Evolutionary conservation across 2,113 vertebrate genomes (phyloP).

Genomic region (Tonatia bakeri): DNA sequence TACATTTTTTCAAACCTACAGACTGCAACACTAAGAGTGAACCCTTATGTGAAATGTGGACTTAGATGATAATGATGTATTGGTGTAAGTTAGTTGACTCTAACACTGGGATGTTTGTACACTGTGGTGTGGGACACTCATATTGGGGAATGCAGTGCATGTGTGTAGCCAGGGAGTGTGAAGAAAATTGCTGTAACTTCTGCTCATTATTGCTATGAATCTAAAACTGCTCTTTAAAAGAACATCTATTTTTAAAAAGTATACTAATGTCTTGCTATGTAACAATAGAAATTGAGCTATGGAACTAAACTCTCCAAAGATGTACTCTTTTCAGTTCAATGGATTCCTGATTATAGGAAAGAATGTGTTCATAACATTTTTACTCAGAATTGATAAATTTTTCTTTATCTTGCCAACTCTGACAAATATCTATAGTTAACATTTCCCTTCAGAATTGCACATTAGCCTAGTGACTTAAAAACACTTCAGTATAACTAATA

Average conservation of each 20-base stretch:
- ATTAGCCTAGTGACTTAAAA: neutral
- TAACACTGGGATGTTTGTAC: neutral
- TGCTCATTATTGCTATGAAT: neutral
- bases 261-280: neutral
- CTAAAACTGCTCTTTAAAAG: neutral
- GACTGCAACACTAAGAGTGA: neutral
- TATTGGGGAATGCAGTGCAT: neutral
- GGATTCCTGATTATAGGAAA: neutral
- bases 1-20: neutral
- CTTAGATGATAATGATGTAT: neutral
- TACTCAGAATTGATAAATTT: neutral
- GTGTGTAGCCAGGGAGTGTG: neutral
- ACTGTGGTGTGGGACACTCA: neutral
- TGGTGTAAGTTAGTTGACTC: neutral
- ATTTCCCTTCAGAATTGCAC: slow-evolving; percentile 18
- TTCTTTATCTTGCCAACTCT: neutral
- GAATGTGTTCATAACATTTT: neutral
- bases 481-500: neutral
- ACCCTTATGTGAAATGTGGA: neutral
- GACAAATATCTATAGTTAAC: slow-evolving; percentile 29
- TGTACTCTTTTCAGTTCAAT: neutral
- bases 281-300: neutral
- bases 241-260: neutral
- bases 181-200: neutral
- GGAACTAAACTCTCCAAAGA: neutral